Conservation (phyloP, 2,797 vertebrate genomes). For the Propithecus perrieri region DNA sequence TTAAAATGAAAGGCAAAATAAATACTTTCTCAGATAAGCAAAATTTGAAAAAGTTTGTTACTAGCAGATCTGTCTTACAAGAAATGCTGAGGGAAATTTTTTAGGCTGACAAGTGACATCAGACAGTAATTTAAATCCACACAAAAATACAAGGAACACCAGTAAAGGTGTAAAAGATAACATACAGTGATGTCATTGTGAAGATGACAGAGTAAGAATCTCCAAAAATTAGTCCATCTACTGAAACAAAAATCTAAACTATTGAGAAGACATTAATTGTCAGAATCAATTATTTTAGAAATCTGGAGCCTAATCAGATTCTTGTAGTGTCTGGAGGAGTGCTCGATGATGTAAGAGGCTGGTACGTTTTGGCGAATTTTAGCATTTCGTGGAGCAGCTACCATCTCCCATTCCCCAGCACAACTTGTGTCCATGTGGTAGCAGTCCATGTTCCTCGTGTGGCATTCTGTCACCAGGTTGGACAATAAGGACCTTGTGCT, state of each 20-base stretch:
- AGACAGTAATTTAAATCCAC: not conserved
- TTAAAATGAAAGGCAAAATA: constrained; percentile 2
- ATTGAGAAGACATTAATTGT: not conserved
- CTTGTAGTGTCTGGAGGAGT: not conserved
- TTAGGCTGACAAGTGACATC: not conserved
- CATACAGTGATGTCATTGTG: not conserved
- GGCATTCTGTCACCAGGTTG: not conserved
- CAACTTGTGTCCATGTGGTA: not conserved
- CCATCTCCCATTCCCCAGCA: not conserved
- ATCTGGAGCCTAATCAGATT: not conserved
- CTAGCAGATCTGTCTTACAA: not conserved
- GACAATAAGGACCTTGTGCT: not conserved
- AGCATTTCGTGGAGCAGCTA: not conserved
- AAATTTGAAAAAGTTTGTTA: not conserved
- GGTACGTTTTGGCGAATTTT: not conserved
- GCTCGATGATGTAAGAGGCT: not conserved
- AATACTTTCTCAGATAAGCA: not conserved
- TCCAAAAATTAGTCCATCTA: not conserved
- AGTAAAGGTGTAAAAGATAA: not conserved
- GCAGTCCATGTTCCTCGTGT: not conserved
- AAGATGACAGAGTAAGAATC: not conserved
- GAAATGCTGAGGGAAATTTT: not conserved
- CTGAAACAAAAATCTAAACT: no score
- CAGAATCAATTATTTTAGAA: not conserved
- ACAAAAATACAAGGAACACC: not conserved